Percentiles rank a stretch among this genome's conserved stretches.
phyloP scores from a whole-genome alignment of 2,113 vertebrate genomes.

The Shinisaurus crocodilurus region DNA sequence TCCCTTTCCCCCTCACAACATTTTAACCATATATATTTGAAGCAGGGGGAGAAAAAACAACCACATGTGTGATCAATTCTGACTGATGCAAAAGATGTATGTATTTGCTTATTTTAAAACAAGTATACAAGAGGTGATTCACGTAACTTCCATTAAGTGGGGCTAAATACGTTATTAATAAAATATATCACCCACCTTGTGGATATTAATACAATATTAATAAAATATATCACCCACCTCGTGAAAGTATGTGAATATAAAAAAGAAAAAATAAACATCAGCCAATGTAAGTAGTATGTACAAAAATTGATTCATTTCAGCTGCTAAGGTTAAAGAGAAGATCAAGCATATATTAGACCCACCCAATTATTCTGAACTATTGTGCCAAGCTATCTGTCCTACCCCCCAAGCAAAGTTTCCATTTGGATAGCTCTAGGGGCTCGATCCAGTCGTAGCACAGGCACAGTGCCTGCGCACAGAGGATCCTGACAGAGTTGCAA shows the following conservation, averaged over 20 bases:
- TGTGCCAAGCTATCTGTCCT: background rate
- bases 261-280: too few relatives aligned
- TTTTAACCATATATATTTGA: too few relatives aligned
- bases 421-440: background rate
- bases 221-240: background rate
- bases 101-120: background rate
- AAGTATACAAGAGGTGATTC: background rate
- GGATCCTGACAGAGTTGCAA: background rate
- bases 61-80: background rate
- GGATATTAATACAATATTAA: background rate
- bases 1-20: background rate
- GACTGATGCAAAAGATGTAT: background rate
- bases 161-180: constrained; percentile 12
- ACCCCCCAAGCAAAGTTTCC: background rate
- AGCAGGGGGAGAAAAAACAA: background rate
- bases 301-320: background rate
- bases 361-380: background rate
- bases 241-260: background rate
- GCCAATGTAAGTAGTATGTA: background rate
- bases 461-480: background rate
- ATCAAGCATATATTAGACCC: background rate
- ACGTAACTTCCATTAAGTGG: background rate
- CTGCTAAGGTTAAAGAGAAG: background rate
- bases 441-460: too few relatives aligned
- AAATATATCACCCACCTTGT: background rate